Evolutionary conservation across 2,888 invertebrate genomes (phyloP).

Genomic region (Heliconius hortense): DNA sequence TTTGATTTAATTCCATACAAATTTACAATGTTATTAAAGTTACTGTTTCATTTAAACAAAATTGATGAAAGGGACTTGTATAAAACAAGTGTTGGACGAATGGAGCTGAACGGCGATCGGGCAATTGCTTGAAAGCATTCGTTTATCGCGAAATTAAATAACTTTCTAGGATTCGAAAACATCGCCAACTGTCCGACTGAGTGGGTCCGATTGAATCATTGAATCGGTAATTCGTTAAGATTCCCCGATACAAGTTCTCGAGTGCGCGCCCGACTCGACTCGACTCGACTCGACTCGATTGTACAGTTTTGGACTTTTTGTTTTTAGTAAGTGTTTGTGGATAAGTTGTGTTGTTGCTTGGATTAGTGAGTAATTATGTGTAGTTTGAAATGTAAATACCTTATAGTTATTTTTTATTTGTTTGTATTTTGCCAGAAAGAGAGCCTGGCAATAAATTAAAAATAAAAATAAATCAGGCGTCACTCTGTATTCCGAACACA

Average conservation of each 20-base stretch:
- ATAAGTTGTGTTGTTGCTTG: neutral
- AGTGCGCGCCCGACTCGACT: conserved; percentile 9
- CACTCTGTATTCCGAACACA: too few species aligned
- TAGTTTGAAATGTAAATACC: neutral
- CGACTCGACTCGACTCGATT: conserved; percentile 13
- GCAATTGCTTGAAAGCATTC: conserved; percentile 36
- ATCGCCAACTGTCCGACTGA: conserved; percentile 36
- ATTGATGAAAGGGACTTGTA: conserved; percentile 18
- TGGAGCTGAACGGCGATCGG: conserved; percentile 25
- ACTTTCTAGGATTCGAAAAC: conserved; percentile 40
- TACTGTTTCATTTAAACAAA: conserved; percentile 17
- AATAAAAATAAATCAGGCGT: too few species aligned
- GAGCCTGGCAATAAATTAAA: too few species aligned
- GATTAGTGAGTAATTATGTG: neutral
- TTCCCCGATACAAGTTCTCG: conserved; percentile 17
- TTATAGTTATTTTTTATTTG: neutral
- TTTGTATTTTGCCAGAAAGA: neutral
- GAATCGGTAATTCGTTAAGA: conserved; percentile 39
- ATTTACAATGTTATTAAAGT: neutral
- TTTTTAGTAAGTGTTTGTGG: conserved; percentile 1
- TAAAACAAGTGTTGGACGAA: conserved; percentile 20
- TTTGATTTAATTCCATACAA: neutral
- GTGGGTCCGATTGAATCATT: conserved; percentile 35
- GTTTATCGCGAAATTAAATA: conserved; percentile 40
- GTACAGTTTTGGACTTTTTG: conserved; percentile 23